Percentiles rank a stretch among this genome's conserved stretches.
Evolutionary conservation across 2,797 vertebrate species (phyloP).

Genomic region (Poliocrania exsul): DNA sequence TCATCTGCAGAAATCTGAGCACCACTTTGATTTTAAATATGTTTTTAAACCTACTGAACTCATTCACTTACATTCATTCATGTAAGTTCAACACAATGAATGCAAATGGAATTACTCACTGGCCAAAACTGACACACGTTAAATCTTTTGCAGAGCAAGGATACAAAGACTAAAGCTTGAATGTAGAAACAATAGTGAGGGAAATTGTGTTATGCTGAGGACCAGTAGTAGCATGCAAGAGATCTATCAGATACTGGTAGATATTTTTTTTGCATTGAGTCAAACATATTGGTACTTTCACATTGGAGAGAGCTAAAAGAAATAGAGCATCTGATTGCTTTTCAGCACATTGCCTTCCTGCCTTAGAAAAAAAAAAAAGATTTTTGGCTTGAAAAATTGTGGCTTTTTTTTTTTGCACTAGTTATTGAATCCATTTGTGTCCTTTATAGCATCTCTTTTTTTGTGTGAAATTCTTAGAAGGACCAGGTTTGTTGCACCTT

Average conservation of each 20-base stretch:
- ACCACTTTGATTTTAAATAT: neutral
- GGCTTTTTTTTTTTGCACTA: neutral
- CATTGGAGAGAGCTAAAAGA: neutral
- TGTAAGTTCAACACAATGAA: neutral
- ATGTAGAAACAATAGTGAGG: neutral
- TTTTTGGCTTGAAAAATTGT: neutral
- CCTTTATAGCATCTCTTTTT: neutral
- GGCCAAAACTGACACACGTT: neutral
- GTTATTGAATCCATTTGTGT: neutral
- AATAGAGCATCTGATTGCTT: neutral
- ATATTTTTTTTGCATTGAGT: neutral
- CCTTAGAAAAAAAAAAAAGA: neutral
- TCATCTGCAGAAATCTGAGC: neutral
- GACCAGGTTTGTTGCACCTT: neutral
- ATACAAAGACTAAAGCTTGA: neutral
- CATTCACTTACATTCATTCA: neutral
- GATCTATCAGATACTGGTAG: neutral
- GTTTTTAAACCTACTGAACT: neutral
- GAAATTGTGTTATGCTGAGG: neutral
- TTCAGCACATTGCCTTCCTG: neutral
- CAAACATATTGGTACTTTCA: neutral
- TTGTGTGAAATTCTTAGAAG: neutral
- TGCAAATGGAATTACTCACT: neutral
- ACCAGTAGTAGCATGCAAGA: neutral
- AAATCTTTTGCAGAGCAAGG: neutral